A percentile compares a stretch with the other conserved stretches of the same genome.
These are phyloP conservation scores for Theocolax elegans DNA, from an alignment of 1,140 invertebrate genomes.

Conservation along the genomic window DNA sequence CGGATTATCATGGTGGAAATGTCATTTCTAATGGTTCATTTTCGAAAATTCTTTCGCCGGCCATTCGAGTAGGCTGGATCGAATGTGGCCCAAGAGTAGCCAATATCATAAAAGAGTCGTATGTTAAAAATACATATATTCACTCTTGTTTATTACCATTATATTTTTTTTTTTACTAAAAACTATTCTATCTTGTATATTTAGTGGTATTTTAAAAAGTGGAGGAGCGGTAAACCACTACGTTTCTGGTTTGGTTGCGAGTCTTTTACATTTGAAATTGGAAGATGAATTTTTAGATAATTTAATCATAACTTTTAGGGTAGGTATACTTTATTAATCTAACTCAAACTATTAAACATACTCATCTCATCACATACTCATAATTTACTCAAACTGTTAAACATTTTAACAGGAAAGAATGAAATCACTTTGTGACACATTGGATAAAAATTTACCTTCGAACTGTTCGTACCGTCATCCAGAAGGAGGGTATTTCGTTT, in stretches of 20 bases:
- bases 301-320: conserved; percentile 63
- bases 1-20: conserved; percentile 66
- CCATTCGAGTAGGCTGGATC: conserved; percentile 75
- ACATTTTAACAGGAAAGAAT: conserved; percentile 61
- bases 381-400: background rate
- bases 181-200: conserved; percentile 30
- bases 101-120: conserved; percentile 63
- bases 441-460: conserved; percentile 62
- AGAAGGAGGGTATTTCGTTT: conserved; percentile 72
- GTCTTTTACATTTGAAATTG: conserved; percentile 68
- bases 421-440: conserved; percentile 57
- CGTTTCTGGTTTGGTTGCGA: conserved; percentile 69
- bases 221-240: conserved; percentile 75
- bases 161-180: conserved; percentile 4
- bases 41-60: conserved; percentile 76
- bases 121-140: conserved; percentile 40
- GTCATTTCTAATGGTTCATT: conserved; percentile 77
- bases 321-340: conserved; percentile 38
- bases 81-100: conserved; percentile 69
- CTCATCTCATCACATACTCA: background rate
- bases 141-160: conserved; percentile 10
- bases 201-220: conserved; percentile 68
- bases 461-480: conserved; percentile 64
- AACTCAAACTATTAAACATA: background rate
- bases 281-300: conserved; percentile 65